Conservation (phyloP, 2,797 vertebrate species). For the Pangasius krempfi region DNA sequence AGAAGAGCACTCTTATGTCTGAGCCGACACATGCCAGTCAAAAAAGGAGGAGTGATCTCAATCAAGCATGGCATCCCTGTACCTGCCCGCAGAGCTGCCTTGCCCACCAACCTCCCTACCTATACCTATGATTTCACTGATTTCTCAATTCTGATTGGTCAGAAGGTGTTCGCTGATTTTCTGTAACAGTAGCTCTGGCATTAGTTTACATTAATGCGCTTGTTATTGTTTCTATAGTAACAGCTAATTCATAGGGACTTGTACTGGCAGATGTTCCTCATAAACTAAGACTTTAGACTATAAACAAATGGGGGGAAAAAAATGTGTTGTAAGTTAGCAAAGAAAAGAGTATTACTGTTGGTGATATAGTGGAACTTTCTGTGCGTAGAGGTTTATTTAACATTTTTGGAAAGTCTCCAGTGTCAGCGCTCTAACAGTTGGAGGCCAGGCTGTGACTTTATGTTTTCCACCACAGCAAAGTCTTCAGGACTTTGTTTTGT, state of each 20-base stretch:
- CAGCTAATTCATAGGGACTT: background rate
- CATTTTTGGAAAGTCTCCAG: background rate
- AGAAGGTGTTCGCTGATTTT: background rate
- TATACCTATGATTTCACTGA: background rate
- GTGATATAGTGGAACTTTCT: background rate
- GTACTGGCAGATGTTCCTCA: background rate
- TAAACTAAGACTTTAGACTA: background rate
- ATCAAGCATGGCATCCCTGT: slow-evolving; percentile 45
- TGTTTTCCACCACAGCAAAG: background rate
- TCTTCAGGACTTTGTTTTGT: background rate
- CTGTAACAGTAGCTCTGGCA: background rate
- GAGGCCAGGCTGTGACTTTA: too few species aligned
- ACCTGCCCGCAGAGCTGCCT: slow-evolving; percentile 26
- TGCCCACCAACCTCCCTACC: slow-evolving; percentile 15
- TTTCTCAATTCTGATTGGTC: background rate
- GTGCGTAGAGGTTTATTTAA: background rate
- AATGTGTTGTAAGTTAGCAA: background rate
- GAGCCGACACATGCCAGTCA: slow-evolving; percentile 49
- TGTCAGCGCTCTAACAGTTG: background rate
- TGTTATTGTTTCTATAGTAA: background rate
- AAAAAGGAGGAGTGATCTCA: slow-evolving; percentile 46
- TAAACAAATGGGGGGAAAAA: background rate
- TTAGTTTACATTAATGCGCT: background rate
- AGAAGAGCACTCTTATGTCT: slow-evolving; percentile 37
- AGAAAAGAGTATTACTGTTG: background rate